These are phyloP conservation scores for Psophia crepitans DNA, from an alignment of 2,113 vertebrate species.

Conservation along the genomic window DNA sequence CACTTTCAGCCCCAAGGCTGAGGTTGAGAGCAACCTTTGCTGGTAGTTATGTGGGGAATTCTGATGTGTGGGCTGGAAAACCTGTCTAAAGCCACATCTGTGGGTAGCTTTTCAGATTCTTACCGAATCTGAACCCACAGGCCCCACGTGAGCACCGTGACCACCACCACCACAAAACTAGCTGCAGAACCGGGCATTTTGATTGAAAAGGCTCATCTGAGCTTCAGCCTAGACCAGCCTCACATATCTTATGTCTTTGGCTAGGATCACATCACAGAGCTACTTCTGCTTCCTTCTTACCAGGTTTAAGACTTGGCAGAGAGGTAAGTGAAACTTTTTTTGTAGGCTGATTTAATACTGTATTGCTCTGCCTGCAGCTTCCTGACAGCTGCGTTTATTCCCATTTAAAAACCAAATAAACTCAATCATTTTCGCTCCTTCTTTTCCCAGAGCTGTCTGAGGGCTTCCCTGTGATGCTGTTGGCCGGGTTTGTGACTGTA, in stretches of 20 bases:
- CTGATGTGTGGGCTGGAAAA: background rate
- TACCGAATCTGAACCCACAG: accelerated
- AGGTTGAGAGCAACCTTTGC: background rate
- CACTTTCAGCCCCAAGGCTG: background rate
- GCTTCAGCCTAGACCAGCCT: background rate
- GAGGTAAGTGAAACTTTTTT: background rate
- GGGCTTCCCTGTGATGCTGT: background rate
- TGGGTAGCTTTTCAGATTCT: background rate
- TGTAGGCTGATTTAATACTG: background rate
- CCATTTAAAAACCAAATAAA: accelerated
- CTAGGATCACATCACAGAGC: background rate
- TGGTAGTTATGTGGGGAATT: background rate
- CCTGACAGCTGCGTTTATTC: background rate
- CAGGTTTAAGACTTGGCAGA: background rate
- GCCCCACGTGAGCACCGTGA: accelerated
- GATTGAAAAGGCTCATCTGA: background rate
- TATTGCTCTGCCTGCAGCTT: background rate
- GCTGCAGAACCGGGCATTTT: accelerated
- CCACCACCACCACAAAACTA: accelerated
- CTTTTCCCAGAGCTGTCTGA: background rate
- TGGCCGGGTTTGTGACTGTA: background rate
- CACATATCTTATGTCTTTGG: accelerated
- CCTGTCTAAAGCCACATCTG: background rate
- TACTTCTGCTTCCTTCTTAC: background rate
- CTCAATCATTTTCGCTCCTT: accelerated